Evolutionary conservation across 2,113 vertebrate species (phyloP).

Genomic region (Rhinichthys klamathensis): DNA sequence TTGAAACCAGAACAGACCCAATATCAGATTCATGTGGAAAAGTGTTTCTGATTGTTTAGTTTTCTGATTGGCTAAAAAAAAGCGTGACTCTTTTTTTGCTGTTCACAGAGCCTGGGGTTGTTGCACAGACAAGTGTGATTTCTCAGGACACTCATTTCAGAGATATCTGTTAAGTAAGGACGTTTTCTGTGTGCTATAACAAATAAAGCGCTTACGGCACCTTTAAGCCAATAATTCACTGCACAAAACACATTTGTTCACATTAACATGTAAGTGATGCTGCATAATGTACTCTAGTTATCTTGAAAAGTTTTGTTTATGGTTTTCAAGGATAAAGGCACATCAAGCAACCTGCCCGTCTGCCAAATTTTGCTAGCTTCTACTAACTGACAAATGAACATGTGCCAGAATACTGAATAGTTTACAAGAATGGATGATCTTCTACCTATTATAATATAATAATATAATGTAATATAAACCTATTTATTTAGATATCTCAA

Average conservation of each 20-base stretch:
- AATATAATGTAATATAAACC: too few species aligned
- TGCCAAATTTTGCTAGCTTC: background rate
- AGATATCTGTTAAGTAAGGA: background rate
- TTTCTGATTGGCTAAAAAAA: conserved; percentile 6
- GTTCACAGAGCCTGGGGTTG: background rate
- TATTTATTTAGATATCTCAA: background rate
- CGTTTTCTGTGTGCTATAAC: background rate
- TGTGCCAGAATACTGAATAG: too few species aligned
- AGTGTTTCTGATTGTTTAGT: background rate
- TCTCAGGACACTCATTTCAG: conserved; percentile 10
- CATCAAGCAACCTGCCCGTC: background rate
- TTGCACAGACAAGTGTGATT: background rate
- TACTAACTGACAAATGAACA: background rate
- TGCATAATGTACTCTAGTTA: background rate
- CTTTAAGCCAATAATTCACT: background rate
- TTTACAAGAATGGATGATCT: background rate
- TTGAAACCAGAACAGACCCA: background rate
- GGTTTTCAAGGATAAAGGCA: background rate
- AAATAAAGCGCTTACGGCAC: background rate
- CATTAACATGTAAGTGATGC: background rate
- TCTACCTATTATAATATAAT: too few species aligned
- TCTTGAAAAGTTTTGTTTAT: background rate
- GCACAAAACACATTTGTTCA: background rate
- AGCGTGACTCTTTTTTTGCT: background rate
- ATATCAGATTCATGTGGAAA: background rate